Conservation (phyloP, 2,113 vertebrate species). For the Sakesphorus luctuosus region DNA sequence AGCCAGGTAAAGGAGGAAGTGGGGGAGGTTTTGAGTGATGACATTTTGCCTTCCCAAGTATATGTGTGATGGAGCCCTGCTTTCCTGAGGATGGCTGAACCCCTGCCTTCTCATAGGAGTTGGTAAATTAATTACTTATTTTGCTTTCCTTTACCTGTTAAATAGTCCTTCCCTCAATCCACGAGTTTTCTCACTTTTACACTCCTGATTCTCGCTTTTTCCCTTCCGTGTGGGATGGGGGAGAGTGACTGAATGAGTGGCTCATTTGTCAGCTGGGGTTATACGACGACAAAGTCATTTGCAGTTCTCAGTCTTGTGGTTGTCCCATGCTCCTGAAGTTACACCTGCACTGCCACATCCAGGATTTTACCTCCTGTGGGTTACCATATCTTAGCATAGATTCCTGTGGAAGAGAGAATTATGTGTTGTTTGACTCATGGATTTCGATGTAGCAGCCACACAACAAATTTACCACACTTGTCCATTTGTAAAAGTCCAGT, state of each 20-base stretch:
- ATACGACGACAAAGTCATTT: neutral
- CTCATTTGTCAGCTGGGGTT: neutral
- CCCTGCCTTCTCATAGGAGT: neutral
- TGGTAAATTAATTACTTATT: neutral
- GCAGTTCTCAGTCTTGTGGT: neutral
- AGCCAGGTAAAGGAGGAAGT: neutral
- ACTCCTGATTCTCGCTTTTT: neutral
- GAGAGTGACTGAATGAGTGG: neutral
- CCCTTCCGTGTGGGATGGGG: neutral
- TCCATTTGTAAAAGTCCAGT: neutral
- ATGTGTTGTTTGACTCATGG: neutral
- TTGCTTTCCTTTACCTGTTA: neutral
- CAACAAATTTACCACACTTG: neutral
- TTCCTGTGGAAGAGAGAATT: neutral
- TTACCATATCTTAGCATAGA: neutral
- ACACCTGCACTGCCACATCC: neutral
- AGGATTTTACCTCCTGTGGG: neutral
- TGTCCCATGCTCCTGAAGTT: neutral
- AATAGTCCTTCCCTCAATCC: neutral
- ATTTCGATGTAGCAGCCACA: neutral
- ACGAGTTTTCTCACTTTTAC: neutral
- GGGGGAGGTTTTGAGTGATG: neutral
- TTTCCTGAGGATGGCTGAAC: neutral
- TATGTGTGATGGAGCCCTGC: neutral
- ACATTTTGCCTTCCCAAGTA: neutral